phyloP scores from a whole-genome alignment of 1,140 invertebrate genomes.

The Galleria mellonella region DNA sequence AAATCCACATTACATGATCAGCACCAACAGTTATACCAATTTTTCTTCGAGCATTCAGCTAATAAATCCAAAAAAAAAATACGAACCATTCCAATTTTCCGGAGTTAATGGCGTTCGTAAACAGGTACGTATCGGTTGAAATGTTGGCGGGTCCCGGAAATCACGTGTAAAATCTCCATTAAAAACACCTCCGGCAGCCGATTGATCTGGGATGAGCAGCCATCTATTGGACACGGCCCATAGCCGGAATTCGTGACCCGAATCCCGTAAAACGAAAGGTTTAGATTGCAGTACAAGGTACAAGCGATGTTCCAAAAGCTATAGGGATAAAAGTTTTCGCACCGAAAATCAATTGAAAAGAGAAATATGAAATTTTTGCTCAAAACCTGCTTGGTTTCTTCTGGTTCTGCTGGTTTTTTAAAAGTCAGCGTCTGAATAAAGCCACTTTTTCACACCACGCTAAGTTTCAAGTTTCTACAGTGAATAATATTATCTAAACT shows the following conservation, averaged over 20 bases:
- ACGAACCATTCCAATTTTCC: neutral
- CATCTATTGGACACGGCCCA: constrained; percentile 62
- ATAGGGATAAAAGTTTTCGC: no score
- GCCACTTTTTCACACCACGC: no score
- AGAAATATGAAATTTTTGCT: no score
- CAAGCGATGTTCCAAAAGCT: constrained; percentile 6
- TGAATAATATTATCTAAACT: no score
- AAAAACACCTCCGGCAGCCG: constrained; percentile 40
- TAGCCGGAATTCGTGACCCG: constrained; percentile 58
- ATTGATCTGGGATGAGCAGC: constrained; percentile 63
- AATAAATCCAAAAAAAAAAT: neutral
- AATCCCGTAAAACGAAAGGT: constrained; percentile 41
- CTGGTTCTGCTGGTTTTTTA: no score
- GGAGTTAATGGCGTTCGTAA: constrained; percentile 17
- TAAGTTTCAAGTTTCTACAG: no score
- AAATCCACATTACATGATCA: no score
- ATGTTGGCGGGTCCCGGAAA: constrained; percentile 35
- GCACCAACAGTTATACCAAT: no score
- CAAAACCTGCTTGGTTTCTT: no score
- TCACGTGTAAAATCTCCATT: constrained; percentile 71
- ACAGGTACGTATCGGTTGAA: constrained; percentile 26
- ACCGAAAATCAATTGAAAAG: no score
- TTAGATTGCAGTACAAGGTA: constrained; percentile 21
- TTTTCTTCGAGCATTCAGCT: no score
- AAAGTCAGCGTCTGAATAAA: no score